Evolutionary conservation across 2,888 invertebrate species (phyloP).

Genomic region (Mystacides longicornis): DNA sequence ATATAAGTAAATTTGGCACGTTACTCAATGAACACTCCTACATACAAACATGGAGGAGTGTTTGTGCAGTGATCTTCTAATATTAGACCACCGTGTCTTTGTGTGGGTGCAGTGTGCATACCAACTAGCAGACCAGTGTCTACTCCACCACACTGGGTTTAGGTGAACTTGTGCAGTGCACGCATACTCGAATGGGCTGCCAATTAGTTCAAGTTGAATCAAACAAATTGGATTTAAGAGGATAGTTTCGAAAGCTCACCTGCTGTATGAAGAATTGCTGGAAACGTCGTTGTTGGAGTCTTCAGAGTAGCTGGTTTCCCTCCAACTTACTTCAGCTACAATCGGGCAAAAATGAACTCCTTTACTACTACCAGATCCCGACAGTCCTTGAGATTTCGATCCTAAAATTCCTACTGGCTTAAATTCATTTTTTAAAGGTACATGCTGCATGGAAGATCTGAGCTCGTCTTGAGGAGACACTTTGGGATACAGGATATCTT

Average conservation of each 20-base stretch:
- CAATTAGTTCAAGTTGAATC: too few species aligned
- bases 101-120: too few species aligned
- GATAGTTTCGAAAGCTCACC: conserved; percentile 16
- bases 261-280: conserved; percentile 20
- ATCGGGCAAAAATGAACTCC: conserved; percentile 76
- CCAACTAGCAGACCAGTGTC: too few species aligned
- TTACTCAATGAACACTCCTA: too few species aligned
- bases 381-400: conserved; percentile 34
- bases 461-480: conserved; percentile 41
- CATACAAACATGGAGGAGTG: too few species aligned
- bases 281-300: conserved; percentile 25
- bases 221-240: too few species aligned
- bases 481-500: conserved; percentile 11
- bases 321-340: conserved; percentile 74
- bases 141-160: too few species aligned
- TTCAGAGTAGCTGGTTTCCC: conserved; percentile 51
- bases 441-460: conserved; percentile 51
- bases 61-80: too few species aligned
- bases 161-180: too few species aligned
- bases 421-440: conserved; percentile 47
- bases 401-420: conserved; percentile 27
- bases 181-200: too few species aligned
- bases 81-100: too few species aligned
- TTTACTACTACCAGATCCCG: conserved; percentile 45
- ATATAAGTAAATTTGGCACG: too few species aligned